Evolutionary conservation across 2,113 vertebrate species (phyloP), one percentile per base, ranked within the genome.

Genomic region (Cercocebus atys): DNA sequence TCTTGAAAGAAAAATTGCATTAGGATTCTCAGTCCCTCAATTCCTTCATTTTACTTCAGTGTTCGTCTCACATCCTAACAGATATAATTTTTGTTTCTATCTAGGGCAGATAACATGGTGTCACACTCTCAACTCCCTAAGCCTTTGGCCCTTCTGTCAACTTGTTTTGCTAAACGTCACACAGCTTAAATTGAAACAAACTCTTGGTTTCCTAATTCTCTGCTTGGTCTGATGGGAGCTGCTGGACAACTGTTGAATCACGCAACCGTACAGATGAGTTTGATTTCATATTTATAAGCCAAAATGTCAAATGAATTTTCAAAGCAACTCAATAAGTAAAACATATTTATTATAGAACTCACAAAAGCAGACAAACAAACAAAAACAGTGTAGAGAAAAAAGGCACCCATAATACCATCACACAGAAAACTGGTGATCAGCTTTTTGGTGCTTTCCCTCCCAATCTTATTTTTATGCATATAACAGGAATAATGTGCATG

Each of bases 201-300:
- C 27, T 57, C 30, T 40, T 82, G 38, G 3, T 35, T 88, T 92
- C 4, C 17, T 87, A 47, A 57, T 80, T 64, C 68, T 27, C 7
- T 90, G 2, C 22, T 70, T 93, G 22, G 3, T 78, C 20, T 82
- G 18, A 57, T 52, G 43, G 38, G 3, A 73, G 11, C 45, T 75
- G 0, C 16, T 78, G 14, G 52, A 80, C 90, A 89, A 43, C 4
- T 47, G 27, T 17, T 32, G 40, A 89, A 61, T 57, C 32, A 73
- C 30, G 27, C 16, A 80, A 45, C 0, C 40, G 22, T 25, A 11
- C 4, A 70, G 23, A 55, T 50, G 47, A 88, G 16, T 88, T 85
- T 95, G n/a, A 79, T 88, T 92, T 95, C 78, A 80, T 59, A 82
- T 87, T 85, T 83, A 70, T 72, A 85, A 90, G 76, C 32, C 84